These are phyloP conservation scores for Tapirus terrestris DNA, from an alignment of 2,113 vertebrate species.

Conservation along the genomic window DNA sequence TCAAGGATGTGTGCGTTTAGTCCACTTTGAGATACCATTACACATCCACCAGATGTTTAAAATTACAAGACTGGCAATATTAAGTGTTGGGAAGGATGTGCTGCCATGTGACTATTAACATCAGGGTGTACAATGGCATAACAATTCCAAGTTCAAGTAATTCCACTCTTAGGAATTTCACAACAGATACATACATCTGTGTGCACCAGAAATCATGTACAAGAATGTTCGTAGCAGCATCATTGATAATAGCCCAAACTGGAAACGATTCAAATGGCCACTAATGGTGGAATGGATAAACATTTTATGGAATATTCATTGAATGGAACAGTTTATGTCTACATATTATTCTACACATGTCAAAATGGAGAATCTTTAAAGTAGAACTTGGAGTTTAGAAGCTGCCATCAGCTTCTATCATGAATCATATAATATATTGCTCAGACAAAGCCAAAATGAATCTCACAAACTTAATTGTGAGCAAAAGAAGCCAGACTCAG, in stretches of 20 bases:
- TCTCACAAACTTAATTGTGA: neutral
- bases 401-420: neutral
- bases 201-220: neutral
- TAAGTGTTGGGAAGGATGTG: neutral
- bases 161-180: neutral
- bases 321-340: neutral
- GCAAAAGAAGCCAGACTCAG: neutral
- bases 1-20: neutral
- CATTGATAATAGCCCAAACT: neutral
- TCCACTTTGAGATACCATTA: neutral
- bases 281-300: neutral
- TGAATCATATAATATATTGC: conserved; percentile 6
- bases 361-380: neutral
- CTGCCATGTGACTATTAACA: neutral
- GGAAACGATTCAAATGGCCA: neutral
- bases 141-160: neutral
- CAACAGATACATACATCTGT: neutral
- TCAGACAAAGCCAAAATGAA: conserved; percentile 25
- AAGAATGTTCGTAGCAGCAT: neutral
- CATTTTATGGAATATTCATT: neutral
- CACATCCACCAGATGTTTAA: neutral
- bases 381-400: neutral
- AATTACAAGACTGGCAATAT: neutral
- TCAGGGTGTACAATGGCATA: neutral
- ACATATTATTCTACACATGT: neutral